phyloP scores from a whole-genome alignment of 2,113 vertebrate genomes.

The Thunnus thynnus region DNA sequence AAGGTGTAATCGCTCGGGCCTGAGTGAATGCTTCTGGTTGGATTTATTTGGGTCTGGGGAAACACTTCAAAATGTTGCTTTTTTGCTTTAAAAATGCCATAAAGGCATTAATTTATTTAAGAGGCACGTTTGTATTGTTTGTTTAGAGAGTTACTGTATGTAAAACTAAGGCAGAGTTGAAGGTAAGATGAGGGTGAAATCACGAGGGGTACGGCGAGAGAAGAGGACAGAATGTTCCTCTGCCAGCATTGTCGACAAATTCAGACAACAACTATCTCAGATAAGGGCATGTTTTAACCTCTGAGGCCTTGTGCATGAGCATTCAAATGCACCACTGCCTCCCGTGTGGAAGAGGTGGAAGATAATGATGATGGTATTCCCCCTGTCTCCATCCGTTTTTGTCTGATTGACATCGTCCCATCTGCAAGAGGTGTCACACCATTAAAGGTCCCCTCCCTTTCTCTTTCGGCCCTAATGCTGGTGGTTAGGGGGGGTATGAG shows the following conservation, averaged over 20 bases:
- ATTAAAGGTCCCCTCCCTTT: constrained; percentile 28
- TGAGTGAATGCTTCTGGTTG: constrained; percentile 34
- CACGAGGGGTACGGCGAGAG: neutral
- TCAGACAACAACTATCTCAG: constrained; percentile 15
- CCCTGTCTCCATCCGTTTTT: neutral
- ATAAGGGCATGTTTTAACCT: constrained; percentile 11
- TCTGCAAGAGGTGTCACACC: constrained; percentile 51
- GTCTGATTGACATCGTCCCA: neutral
- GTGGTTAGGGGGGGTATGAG: neutral
- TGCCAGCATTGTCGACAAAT: constrained; percentile 12
- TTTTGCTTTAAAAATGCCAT: constrained; percentile 12
- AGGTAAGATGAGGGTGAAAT: constrained; percentile 17
- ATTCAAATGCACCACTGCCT: neutral
- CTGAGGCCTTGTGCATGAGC: constrained; percentile 1
- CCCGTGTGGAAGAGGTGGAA: neutral
- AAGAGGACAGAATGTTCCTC: constrained; percentile 33
- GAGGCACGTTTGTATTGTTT: constrained; percentile 8
- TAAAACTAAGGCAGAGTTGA: constrained; percentile 29
- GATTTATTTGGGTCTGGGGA: constrained; percentile 35
- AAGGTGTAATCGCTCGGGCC: constrained; percentile 41
- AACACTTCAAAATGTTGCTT: constrained; percentile 10
- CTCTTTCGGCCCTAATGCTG: neutral
- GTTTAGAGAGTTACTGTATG: neutral
- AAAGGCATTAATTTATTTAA: constrained; percentile 9
- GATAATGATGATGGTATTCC: constrained; percentile 6